Evolutionary conservation across 2,113 vertebrate species (phyloP).

Genomic region (Ophiodon elongatus): DNA sequence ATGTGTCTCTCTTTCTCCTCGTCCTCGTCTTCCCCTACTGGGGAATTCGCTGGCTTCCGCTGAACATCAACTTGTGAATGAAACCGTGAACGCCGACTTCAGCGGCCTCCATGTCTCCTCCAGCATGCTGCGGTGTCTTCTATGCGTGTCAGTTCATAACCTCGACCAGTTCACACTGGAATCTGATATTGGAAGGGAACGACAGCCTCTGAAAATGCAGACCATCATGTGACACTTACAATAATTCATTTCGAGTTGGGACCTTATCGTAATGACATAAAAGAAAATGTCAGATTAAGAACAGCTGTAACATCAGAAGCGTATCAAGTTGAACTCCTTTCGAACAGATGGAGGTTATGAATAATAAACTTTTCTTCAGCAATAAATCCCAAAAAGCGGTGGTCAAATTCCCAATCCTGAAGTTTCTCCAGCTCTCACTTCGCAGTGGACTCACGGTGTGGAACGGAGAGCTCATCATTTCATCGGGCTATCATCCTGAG

Average conservation of each 20-base stretch:
- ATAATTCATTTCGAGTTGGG: not conserved
- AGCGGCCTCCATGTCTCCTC: too few relatives aligned
- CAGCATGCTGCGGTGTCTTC: too few relatives aligned
- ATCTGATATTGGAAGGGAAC: too few relatives aligned
- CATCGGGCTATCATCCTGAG: conserved; percentile 73
- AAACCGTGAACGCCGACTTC: too few relatives aligned
- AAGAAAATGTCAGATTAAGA: not conserved
- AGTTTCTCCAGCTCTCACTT: conserved; percentile 23
- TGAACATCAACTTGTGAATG: too few relatives aligned
- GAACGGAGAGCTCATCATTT: conserved; percentile 74
- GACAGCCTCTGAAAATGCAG: not conserved
- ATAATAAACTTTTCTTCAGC: conserved; percentile 3
- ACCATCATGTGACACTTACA: not conserved
- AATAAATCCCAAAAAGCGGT: not conserved
- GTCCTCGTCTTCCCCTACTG: too few relatives aligned
- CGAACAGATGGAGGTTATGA: not conserved
- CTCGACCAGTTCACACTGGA: too few relatives aligned
- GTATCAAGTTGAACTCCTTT: not conserved
- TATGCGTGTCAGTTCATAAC: too few relatives aligned
- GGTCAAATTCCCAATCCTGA: conserved; percentile 1
- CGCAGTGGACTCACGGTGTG: conserved; percentile 37
- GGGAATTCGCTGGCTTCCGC: too few relatives aligned
- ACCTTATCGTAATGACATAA: not conserved
- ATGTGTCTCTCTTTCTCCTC: too few relatives aligned
- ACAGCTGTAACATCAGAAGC: not conserved